Conservation (phyloP, 1,140 invertebrate genomes). For the Limonius californicus region DNA sequence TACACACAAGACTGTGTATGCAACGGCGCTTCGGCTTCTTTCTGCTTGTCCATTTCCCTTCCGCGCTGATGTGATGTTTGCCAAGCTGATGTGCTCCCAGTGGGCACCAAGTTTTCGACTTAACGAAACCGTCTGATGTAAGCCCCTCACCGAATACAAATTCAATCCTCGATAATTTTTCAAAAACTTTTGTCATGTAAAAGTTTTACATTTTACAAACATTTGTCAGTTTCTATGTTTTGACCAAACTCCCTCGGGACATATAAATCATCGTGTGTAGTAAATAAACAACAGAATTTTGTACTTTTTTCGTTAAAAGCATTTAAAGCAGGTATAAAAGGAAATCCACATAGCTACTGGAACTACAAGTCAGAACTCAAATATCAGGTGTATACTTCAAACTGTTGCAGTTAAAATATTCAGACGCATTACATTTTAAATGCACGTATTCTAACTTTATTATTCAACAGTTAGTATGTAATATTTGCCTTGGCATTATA, state of each 20-base stretch:
- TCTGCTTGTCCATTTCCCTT: constrained; percentile 36
- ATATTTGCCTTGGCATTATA: too few species aligned
- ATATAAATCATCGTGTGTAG: constrained; percentile 29
- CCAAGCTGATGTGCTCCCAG: constrained; percentile 39
- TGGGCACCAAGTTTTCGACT: constrained; percentile 36
- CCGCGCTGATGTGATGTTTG: constrained; percentile 39
- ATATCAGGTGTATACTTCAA: too few species aligned
- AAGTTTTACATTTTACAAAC: constrained; percentile 39
- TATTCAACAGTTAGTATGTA: too few species aligned
- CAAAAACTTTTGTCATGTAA: constrained; percentile 41
- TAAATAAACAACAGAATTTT: constrained; percentile 9
- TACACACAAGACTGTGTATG: constrained; percentile 31
- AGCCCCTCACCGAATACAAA: constrained; percentile 28
- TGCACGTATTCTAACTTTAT: too few species aligned
- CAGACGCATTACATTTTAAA: too few species aligned
- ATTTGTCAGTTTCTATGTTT: constrained; percentile 43
- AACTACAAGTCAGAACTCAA: too few species aligned
- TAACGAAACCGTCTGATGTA: constrained; percentile 33
- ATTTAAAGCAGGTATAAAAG: too few species aligned
- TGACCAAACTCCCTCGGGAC: constrained; percentile 34
- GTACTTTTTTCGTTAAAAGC: too few species aligned
- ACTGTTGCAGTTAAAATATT: too few species aligned
- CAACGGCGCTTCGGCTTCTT: constrained; percentile 22
- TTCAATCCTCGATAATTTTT: constrained; percentile 44
- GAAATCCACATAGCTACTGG: too few species aligned